Evolutionary conservation across 2,888 invertebrate genomes (phyloP), one percentile per base, ranked within the genome.

Genomic region (Pharmacophagus antenor): DNA sequence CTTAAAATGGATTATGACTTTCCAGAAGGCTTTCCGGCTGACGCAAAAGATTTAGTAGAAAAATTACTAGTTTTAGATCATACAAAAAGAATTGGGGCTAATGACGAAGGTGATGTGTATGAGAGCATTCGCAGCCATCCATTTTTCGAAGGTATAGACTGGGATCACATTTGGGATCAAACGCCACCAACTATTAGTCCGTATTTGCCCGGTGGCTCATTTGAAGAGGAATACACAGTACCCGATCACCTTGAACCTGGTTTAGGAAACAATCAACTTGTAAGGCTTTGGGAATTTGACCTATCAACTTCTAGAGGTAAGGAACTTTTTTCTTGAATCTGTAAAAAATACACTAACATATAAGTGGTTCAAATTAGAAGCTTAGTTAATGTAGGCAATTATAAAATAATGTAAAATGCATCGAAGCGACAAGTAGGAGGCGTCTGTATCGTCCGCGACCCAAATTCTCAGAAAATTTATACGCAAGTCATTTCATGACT

Each of bases 1-100:
- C 92, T 96, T 56, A 95, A 95, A 82, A 92, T 97, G 77, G 95
- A 97, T 57, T 98, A 98, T 80, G 95, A 95, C 75, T 97, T 98
- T 74, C 98, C 99, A 0, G 96, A 97, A 77, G 97, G 96, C 37
- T 99, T 99, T 82, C 94, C 95, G 67, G 92, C 93, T 64, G 92
- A 93, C 62, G 97, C 97, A n/a, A 95, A 94, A 82, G 96, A 98
- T 88, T 92, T 99, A 71, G 96, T 99, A 56, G 92, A 95, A 77
- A 94, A 95, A 76, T 92, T 99, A 65, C 89, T 99, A 76, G 96
- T 96, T 62, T 84, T 97, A 65, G 95, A 97, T 67, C 95, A 97
- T 8, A 90, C 88, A 10, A 92, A 96, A 71, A 92, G 99, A 70
- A 85, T 99, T 61, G 99, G 99, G 25, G 95, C 96, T 8, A 87